Evolutionary conservation across 1,140 invertebrate species (phyloP).

Genomic region (Lutraria rhynchaena): DNA sequence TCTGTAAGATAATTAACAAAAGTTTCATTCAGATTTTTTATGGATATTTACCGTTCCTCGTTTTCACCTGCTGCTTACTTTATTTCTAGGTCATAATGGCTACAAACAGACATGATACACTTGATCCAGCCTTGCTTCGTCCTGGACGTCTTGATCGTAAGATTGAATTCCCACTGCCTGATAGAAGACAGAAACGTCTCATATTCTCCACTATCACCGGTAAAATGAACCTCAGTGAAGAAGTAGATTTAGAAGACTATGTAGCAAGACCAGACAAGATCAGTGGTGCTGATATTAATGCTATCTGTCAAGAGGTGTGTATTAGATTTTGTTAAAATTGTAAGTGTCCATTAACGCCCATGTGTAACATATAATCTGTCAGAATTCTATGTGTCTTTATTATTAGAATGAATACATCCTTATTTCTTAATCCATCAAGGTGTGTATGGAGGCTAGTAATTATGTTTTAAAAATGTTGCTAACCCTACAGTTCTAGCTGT

Average conservation of each 20-base stretch:
- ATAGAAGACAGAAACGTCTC: constrained; percentile 98
- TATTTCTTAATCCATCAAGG: too few species aligned
- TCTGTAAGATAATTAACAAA: too few species aligned
- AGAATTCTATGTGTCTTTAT: too few species aligned
- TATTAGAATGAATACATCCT: too few species aligned
- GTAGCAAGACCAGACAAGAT: constrained; percentile 99
- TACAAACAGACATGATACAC: constrained; percentile 98
- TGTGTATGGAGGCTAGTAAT: too few species aligned
- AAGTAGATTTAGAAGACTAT: constrained; percentile 99
- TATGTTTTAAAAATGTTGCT: too few species aligned
- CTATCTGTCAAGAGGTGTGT: constrained; percentile 98
- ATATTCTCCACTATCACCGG: constrained; percentile 99
- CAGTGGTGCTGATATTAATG: constrained; percentile 99
- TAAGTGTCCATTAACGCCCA: too few species aligned
- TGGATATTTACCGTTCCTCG: too few species aligned
- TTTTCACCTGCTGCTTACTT: background rate
- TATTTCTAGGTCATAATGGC: constrained; percentile 97
- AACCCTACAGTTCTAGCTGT: too few species aligned
- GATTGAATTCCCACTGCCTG: constrained; percentile 99
- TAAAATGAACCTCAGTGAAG: constrained; percentile 99
- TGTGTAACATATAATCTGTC: too few species aligned
- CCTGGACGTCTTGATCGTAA: constrained; percentile 99
- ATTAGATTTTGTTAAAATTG: background rate
- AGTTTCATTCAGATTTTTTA: too few species aligned
- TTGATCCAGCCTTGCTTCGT: constrained; percentile 98